Percentiles rank a stretch among this genome's conserved stretches.
These are phyloP conservation scores for Neolamprologus falcicula DNA, from an alignment of 2,113 vertebrate species.

Conservation along the genomic window DNA sequence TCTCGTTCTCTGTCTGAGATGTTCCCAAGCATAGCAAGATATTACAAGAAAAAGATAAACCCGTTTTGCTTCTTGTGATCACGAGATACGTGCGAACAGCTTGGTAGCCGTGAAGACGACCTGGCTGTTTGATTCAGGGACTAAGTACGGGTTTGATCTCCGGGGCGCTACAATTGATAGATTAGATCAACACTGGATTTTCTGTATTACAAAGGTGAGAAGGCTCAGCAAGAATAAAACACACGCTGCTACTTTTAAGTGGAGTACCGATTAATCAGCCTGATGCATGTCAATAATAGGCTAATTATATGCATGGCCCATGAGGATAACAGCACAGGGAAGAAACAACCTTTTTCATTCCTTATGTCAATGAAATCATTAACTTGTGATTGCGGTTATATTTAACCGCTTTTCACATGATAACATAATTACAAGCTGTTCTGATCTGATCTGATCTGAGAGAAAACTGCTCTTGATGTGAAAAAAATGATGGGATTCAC, in stretches of 20 bases:
- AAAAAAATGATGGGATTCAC: background rate
- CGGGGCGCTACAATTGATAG: background rate
- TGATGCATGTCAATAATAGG: background rate
- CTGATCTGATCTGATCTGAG: background rate
- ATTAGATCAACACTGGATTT: background rate
- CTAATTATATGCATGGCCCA: background rate
- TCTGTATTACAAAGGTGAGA: background rate
- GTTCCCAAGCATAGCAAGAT: background rate
- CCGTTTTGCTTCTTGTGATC: background rate
- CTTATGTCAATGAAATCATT: background rate
- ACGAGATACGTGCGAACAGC: accelerated
- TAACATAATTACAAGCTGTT: background rate
- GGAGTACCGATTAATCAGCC: background rate
- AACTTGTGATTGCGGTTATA: background rate
- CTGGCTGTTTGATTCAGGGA: background rate
- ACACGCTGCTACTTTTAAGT: background rate
- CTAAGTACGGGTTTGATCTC: background rate
- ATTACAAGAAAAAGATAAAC: background rate
- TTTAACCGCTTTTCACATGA: background rate
- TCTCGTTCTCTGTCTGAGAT: background rate
- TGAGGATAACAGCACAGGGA: background rate
- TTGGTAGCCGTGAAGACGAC: background rate
- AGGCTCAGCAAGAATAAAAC: background rate
- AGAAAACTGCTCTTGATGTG: background rate
- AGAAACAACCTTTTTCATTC: background rate